phyloP scores from a whole-genome alignment of 2,888 invertebrate species.

The Eretmocerus hayati region DNA sequence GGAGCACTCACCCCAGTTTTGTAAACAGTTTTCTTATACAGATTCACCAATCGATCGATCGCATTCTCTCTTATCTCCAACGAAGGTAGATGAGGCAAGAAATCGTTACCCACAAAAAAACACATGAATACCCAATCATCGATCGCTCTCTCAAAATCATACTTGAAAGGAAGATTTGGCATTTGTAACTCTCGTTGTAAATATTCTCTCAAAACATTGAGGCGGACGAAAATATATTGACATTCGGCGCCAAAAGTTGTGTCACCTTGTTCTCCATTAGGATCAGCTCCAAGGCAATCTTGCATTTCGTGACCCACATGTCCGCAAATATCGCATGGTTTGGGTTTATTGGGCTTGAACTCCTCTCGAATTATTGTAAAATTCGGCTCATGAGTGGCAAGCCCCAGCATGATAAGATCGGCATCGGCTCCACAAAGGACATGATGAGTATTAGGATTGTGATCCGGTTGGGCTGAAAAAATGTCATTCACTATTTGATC shows the following conservation, averaged over 20 bases:
- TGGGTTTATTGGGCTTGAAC: conserved; percentile 93
- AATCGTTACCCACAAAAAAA: conserved; percentile 99
- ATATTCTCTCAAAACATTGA: conserved; percentile 89
- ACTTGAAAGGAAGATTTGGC: conserved; percentile 88
- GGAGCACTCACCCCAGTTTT: conserved; percentile 80
- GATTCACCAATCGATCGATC: conserved; percentile 82
- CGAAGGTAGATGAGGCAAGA: conserved; percentile 95
- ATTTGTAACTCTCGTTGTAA: conserved; percentile 81
- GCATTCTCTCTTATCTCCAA: conserved; percentile 96
- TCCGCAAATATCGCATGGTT: conserved; percentile 93
- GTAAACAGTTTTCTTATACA: conserved; percentile 92
- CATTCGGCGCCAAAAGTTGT: conserved; percentile 66
- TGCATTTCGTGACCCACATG: conserved; percentile 88
- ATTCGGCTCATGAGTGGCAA: conserved; percentile 98
- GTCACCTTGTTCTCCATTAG: conserved; percentile 53
- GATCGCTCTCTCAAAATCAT: conserved; percentile 89
- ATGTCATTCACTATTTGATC: too few species aligned
- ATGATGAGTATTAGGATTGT: conserved; percentile 97
- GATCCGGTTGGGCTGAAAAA: conserved; percentile 74
- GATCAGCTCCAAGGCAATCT: conserved; percentile 75
- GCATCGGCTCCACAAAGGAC: conserved; percentile 98
- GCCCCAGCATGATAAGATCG: conserved; percentile 94
- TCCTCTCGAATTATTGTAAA: conserved; percentile 98
- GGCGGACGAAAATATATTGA: conserved; percentile 87
- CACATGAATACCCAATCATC: conserved; percentile 99